phyloP scores from a whole-genome alignment of 2,888 invertebrate species.

The Germaria angustata region DNA sequence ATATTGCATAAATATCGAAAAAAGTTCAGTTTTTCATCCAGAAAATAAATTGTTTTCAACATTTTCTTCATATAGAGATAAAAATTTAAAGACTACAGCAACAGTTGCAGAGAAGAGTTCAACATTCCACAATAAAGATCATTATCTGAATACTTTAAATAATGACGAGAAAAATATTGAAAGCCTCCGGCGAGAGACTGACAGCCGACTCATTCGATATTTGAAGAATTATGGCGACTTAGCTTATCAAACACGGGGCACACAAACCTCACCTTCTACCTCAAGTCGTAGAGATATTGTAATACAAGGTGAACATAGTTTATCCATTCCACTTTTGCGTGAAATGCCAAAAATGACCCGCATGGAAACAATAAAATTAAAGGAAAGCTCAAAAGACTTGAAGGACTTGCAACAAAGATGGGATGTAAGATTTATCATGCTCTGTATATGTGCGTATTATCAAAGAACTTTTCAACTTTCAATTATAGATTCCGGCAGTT shows the following conservation, averaged over 20 bases:
- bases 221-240: slow-evolving; percentile 78
- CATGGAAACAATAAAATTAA: slow-evolving; percentile 67
- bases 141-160: slow-evolving; percentile 13
- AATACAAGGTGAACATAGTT: slow-evolving; percentile 77
- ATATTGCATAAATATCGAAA: slow-evolving; percentile 75
- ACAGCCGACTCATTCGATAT: slow-evolving; percentile 75
- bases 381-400: slow-evolving; percentile 66
- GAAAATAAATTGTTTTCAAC: slow-evolving; percentile 62
- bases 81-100: slow-evolving; percentile 54
- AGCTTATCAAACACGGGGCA: slow-evolving; percentile 70
- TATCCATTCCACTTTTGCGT: slow-evolving; percentile 84
- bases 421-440: slow-evolving; percentile 79
- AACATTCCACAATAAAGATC: slow-evolving; percentile 71
- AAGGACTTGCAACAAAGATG: slow-evolving; percentile 81
- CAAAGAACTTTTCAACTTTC: neutral
- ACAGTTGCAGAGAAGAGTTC: slow-evolving; percentile 44
- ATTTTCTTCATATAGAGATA: slow-evolving; percentile 15
- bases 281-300: slow-evolving; percentile 74
- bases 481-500: slow-evolving; percentile 83
- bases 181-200: slow-evolving; percentile 73
- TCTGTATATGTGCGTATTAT: neutral
- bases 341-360: slow-evolving; percentile 81
- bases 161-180: slow-evolving; percentile 73
- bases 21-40: slow-evolving; percentile 76
- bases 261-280: slow-evolving; percentile 75